Conservation (phyloP, 1,140 invertebrate species). For the Gyrodactylus salaris region DNA sequence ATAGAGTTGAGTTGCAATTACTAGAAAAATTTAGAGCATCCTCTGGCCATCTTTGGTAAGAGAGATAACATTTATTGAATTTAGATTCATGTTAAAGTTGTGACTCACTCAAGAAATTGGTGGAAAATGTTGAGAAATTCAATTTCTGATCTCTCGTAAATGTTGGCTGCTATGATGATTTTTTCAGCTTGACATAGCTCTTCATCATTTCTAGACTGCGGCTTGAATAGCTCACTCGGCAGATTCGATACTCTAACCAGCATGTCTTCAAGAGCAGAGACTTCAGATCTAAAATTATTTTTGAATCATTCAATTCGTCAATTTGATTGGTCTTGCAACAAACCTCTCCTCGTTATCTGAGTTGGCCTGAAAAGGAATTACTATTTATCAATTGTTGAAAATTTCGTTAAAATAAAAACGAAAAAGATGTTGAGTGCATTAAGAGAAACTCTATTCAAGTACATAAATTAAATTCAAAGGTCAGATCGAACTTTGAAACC, state of each 20-base stretch:
- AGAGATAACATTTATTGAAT: no score
- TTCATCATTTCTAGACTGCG: background rate
- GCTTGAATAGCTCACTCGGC: background rate
- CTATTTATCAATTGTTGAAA: no score
- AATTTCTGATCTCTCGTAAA: background rate
- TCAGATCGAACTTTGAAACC: slow-evolving; percentile 51
- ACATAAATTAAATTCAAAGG: slow-evolving; percentile 19
- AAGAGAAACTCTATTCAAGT: background rate
- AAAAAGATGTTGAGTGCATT: no score
- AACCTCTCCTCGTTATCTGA: no score
- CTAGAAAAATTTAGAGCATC: background rate
- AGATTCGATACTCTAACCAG: background rate
- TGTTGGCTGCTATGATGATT: background rate
- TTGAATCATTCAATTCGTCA: no score
- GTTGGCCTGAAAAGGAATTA: no score
- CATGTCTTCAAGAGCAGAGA: background rate
- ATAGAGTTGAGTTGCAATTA: background rate
- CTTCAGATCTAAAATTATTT: background rate
- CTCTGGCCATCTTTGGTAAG: background rate
- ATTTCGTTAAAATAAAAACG: no score
- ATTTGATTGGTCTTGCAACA: no score
- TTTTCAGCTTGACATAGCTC: background rate
- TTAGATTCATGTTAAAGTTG: no score
- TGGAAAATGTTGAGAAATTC: background rate
- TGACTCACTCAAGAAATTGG: background rate